Percentiles rank a stretch among this genome's conserved stretches.
Conservation (phyloP, 2,888 invertebrate genomes). For the Pterostichus madidus region DNA sequence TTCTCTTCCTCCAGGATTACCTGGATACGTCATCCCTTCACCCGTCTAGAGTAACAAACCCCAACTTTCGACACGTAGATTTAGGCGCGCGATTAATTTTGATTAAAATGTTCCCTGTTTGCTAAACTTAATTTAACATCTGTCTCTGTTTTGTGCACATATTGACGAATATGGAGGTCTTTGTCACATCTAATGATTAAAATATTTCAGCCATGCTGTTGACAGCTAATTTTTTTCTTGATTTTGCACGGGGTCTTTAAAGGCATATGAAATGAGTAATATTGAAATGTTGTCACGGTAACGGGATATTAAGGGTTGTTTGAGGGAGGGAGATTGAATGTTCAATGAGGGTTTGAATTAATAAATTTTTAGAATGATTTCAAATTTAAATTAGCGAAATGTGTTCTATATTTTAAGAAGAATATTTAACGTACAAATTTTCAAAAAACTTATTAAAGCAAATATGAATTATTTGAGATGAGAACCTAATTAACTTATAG, state of each 20-base stretch:
- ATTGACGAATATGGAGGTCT: no score
- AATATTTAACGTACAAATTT: no score
- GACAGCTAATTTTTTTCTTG: neutral
- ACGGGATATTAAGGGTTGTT: neutral
- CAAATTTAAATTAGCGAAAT: conserved; percentile 13
- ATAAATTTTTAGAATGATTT: conserved; percentile 15
- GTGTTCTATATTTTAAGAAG: neutral
- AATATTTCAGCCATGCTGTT: no score
- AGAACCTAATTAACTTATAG: no score
- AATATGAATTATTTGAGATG: no score
- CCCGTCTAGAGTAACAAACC: no score
- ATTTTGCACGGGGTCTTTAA: neutral
- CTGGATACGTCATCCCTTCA: no score
- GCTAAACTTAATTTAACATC: neutral
- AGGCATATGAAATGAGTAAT: neutral
- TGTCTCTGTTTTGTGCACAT: no score
- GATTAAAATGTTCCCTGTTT: neutral
- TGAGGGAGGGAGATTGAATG: neutral
- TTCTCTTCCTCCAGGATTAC: no score
- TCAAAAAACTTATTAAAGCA: no score
- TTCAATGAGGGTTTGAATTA: conserved; percentile 10
- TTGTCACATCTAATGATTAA: no score
- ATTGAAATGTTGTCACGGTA: neutral
- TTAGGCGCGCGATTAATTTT: conserved; percentile 1
- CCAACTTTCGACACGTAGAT: no score